These are phyloP conservation scores for Oxystoma pomonae DNA, from an alignment of 2,888 invertebrate genomes.

Conservation along the genomic window DNA sequence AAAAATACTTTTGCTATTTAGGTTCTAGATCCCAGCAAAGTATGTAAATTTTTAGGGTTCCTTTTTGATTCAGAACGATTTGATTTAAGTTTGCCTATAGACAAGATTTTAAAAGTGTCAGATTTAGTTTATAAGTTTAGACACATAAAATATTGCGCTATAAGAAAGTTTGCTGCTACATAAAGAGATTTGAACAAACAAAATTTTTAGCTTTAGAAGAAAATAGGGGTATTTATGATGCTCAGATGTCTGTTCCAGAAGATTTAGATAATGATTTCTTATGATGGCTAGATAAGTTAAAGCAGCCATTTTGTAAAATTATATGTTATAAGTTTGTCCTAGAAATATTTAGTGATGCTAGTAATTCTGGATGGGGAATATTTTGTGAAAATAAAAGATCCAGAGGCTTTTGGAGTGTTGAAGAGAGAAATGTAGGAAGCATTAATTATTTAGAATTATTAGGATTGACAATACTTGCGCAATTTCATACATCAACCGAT, in stretches of 20 bases:
- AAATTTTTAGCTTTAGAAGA: background rate
- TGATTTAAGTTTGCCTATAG: background rate
- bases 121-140: background rate
- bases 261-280: background rate
- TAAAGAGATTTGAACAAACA: background rate
- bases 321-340: conserved; percentile 8
- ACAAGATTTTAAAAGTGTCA: background rate
- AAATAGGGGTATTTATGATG: background rate
- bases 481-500: conserved; percentile 21
- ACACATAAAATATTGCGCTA: no score
- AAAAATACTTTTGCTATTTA: no score
- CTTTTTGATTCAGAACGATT: background rate
- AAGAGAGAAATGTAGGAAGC: conserved; percentile 10
- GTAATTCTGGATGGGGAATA: conserved; percentile 16
- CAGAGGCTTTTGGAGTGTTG: conserved; percentile 14
- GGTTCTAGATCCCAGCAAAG: background rate
- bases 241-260: background rate
- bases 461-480: conserved; percentile 22
- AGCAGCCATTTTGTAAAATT: background rate
- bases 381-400: conserved; percentile 10
- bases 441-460: conserved; percentile 22
- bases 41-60: background rate
- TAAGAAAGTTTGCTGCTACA: background rate
- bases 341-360: conserved; percentile 21
- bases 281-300: background rate